Evolutionary conservation across 2,888 invertebrate species (phyloP).

Genomic region (Euphydryas editha): DNA sequence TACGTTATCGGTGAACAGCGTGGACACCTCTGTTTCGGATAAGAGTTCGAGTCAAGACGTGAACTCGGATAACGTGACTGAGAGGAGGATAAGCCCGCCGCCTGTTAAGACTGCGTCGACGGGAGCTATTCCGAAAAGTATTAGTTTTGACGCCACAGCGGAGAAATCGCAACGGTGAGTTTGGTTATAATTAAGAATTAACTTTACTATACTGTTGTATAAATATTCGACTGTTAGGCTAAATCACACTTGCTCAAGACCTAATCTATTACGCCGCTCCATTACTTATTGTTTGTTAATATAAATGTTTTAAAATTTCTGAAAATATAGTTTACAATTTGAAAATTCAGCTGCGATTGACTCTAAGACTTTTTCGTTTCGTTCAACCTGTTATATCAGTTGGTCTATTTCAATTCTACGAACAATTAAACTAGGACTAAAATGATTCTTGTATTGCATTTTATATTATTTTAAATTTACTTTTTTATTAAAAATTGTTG

Average conservation of each 20-base stretch:
- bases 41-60: constrained; percentile 79
- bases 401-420: too few species aligned
- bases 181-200: background rate
- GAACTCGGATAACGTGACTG: constrained; percentile 75
- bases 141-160: constrained; percentile 95
- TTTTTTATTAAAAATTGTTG: background rate
- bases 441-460: too few species aligned
- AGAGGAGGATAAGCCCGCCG: constrained; percentile 72
- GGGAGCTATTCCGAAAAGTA: constrained; percentile 95
- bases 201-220: background rate
- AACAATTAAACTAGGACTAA: too few species aligned
- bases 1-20: constrained; percentile 74
- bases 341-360: too few species aligned
- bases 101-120: constrained; percentile 82
- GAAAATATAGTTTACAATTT: too few species aligned
- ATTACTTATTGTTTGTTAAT: too few species aligned
- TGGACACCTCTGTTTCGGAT: constrained; percentile 73
- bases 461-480: too few species aligned
- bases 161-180: constrained; percentile 88
- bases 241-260: background rate
- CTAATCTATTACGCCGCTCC: too few species aligned
- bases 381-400: too few species aligned
- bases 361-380: too few species aligned
- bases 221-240: background rate
- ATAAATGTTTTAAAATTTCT: too few species aligned